Evolutionary conservation across 1,140 invertebrate genomes (phyloP), one percentile per base, ranked within the genome.

Genomic region (Macrostomum lignano): DNA sequence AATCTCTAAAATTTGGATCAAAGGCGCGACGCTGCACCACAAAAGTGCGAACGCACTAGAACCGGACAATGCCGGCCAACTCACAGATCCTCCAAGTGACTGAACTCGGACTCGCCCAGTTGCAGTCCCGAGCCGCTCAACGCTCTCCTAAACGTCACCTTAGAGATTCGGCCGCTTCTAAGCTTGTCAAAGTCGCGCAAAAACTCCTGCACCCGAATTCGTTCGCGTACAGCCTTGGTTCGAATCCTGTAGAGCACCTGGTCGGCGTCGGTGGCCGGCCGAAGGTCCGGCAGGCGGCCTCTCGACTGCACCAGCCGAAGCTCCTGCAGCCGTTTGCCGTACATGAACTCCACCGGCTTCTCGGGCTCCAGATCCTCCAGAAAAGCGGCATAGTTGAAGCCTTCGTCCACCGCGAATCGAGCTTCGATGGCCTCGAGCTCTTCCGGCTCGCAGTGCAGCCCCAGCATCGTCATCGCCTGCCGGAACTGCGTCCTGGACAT

Each of bases 401-500:
- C 55, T 5, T 40, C 35, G 36, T 57, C 52, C 40, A 55, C 47
- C 34, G 45, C 45, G 39, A 47, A 57, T 22, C 43, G 48, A 3
- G 49, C 49, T 38, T 56, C 48, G 5, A 57, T 30, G 10, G 49
- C 43, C 19, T 42, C 36, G 41, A 50, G 44, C 35, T 55, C 50
- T 5, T 41, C 35, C 17, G 49, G 45, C 15, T 38, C 44, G 22
- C 45, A 38, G 21, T 47, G 44, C 9, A 58, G 36, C 25, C 52
- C 45, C n/a, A 55, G 25, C 36, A 51, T 52, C 1, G 46, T 46
- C 25, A 58, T 37, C 32, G 43, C 46, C 31, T 58, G 53, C n/a
- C 46, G 40, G 43, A 57, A 58, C 43, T 58, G 52, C 11, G 39
- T 20, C 13, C 39, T 36, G 6, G 51, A 57, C 7, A 58, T 44